Base-by-base conservation (phyloP, 1,140 invertebrate species). In the Trypoxylus dichotomus region DNA sequence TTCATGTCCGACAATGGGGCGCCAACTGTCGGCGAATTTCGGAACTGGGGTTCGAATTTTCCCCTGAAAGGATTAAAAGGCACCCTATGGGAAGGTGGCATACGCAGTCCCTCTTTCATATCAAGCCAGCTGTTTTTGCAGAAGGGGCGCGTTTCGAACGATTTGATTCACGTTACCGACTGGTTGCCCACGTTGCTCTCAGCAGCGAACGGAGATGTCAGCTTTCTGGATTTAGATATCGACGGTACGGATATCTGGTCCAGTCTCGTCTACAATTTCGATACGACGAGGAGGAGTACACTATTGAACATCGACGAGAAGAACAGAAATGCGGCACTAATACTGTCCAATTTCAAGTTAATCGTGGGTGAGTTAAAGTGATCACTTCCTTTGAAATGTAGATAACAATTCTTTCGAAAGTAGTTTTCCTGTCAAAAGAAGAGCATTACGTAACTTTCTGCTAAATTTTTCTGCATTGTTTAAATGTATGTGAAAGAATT, bases 1-100 rank as follows among this genome's bases (percentile, higher is more conserved):
- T 95, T 95, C 81, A 88, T 92, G 43, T 89, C 90, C 1, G 94
- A 95, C 80, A 92, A 92, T 81, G 91, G 91, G 0, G 90, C 90
- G 0, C 85, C 87, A 0, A 82, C 89, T 2, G 78, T 84, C 24
- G 88, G 87, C n/a, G 76, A 77, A 37, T 37, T 79, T 5, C 83
- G 83, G 15, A 93, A 93, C 84, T 89, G 88, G 83, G 92, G 91
- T 11, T 92, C 90, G 7, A 93, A 93, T 85, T 92, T 88, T 85
- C 92, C 92, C 21, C 84, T 93, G 0, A 87, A 90, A 83, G 91
- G 91, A 29, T 88, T 91, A 80, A 88, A 84, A 80, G 83, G 85
- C 2, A 87, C 88, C 0, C 72, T 88, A 0, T 90, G 86, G 87
- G 93, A 95, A 85, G 94, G 93, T 15, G 93, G 91, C 0, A 87